Conservation (phyloP, 2,113 vertebrate genomes). For the Crotalus helleri region DNA sequence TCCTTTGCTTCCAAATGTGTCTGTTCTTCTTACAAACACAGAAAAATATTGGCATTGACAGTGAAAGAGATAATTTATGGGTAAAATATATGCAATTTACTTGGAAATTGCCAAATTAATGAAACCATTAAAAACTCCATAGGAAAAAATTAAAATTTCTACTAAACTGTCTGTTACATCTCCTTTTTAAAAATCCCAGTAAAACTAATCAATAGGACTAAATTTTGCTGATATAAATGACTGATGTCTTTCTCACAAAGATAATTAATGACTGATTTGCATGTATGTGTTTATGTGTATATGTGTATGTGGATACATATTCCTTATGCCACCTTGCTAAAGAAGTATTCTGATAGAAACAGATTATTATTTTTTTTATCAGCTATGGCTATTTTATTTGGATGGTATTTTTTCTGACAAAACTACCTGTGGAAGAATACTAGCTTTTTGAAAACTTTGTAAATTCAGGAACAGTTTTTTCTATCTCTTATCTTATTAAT, state of each 20-base stretch:
- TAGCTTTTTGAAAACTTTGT: fast-evolving
- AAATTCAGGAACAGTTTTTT: background rate
- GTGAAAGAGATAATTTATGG: too few species aligned
- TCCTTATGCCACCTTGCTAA: conserved; percentile 7
- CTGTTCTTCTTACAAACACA: background rate
- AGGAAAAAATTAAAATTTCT: background rate
- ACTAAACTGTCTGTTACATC: background rate
- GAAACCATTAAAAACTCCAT: background rate
- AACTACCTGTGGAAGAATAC: fast-evolving
- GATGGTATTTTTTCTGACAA: background rate
- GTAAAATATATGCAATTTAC: background rate
- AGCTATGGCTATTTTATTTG: background rate
- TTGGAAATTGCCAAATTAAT: background rate
- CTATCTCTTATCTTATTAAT: background rate
- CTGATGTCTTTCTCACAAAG: conserved; percentile 27
- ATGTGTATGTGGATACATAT: conserved; percentile 10
- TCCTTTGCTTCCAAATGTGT: background rate
- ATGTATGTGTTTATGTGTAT: conserved; percentile 18
- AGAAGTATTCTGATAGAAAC: conserved; percentile 43
- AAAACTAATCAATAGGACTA: conserved; percentile 39
- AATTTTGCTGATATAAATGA: conserved; percentile 47
- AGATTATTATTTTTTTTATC: conserved; percentile 50
- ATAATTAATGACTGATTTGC: conserved; percentile 13
- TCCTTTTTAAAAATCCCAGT: conserved; percentile 17
- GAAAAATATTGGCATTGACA: background rate